Conservation (phyloP, 2,113 vertebrate species). For the Pseudorectes ferrugineus region DNA sequence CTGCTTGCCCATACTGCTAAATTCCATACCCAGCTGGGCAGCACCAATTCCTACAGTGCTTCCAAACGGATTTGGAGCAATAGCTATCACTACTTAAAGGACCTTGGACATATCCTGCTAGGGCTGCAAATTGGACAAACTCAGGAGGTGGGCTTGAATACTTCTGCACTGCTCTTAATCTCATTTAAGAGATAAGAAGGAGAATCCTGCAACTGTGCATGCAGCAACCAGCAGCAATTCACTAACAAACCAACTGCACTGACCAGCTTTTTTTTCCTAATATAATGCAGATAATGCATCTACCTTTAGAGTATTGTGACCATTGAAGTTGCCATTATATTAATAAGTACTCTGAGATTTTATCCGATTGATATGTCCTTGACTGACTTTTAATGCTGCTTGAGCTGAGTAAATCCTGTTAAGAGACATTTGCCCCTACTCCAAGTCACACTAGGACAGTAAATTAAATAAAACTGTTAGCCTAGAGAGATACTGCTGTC, state of each 20-base stretch:
- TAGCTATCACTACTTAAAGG: neutral
- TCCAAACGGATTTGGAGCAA: neutral
- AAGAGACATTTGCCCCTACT: conserved; percentile 30
- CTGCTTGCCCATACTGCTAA: neutral
- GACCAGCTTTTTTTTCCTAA: neutral
- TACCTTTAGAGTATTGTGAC: neutral
- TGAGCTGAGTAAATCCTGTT: conserved; percentile 28
- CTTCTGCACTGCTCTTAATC: neutral
- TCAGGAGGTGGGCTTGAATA: neutral
- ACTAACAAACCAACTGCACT: neutral
- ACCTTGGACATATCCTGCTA: neutral
- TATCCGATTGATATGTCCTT: neutral
- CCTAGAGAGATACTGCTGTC: neutral
- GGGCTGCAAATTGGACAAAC: neutral
- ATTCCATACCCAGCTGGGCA: neutral
- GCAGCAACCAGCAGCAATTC: neutral
- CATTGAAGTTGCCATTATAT: neutral
- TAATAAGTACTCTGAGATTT: neutral
- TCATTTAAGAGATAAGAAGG: neutral
- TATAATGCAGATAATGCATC: neutral
- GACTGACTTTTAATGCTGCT: conserved; percentile 40
- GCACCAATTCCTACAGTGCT: neutral
- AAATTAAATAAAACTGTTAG: conserved; percentile 34
- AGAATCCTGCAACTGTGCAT: neutral
- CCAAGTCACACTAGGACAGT: neutral